phyloP scores from a whole-genome alignment of 2,113 vertebrate genomes.

The Zonotrichia leucophrys region DNA sequence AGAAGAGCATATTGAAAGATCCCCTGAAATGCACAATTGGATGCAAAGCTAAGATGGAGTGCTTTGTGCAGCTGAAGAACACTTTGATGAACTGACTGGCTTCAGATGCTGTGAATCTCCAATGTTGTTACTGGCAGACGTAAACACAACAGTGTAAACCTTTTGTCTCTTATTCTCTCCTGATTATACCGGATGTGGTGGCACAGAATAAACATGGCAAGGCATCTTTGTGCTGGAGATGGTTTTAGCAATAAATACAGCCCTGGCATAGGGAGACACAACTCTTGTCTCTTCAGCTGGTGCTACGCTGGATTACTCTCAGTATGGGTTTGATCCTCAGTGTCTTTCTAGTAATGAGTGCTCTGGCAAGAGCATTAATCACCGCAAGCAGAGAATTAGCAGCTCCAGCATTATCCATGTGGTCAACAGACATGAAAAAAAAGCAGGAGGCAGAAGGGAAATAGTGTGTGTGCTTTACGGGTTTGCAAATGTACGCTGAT shows the following conservation, averaged over 20 bases:
- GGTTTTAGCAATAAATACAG: not conserved
- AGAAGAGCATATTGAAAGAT: conserved; percentile 53
- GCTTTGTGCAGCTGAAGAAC: conserved; percentile 45
- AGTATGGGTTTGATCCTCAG: not conserved
- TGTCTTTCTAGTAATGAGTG: not conserved
- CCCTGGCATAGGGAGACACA: not conserved
- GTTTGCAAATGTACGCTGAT: not conserved
- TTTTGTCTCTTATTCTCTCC: not conserved
- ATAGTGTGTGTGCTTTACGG: not conserved
- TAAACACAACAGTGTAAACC: conserved; percentile 35
- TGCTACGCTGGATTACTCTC: not conserved
- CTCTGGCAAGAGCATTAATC: not conserved
- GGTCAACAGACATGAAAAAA: not conserved
- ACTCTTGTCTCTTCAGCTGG: not conserved
- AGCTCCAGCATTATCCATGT: not conserved
- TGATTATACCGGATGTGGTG: not conserved
- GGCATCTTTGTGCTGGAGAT: not conserved
- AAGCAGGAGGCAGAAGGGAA: not conserved
- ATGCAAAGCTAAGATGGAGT: conserved; percentile 20
- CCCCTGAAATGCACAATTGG: conserved; percentile 48
- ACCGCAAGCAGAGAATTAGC: not conserved
- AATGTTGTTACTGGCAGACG: conserved; percentile 42
- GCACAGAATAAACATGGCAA: conserved; percentile 22
- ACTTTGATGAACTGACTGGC: conserved; percentile 48
- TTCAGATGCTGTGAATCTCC: conserved; percentile 59